A percentile compares a stretch with the other conserved stretches of the same genome.
phyloP scores from a whole-genome alignment of 2,888 invertebrate species.

The Zaprionus lineosus region DNA sequence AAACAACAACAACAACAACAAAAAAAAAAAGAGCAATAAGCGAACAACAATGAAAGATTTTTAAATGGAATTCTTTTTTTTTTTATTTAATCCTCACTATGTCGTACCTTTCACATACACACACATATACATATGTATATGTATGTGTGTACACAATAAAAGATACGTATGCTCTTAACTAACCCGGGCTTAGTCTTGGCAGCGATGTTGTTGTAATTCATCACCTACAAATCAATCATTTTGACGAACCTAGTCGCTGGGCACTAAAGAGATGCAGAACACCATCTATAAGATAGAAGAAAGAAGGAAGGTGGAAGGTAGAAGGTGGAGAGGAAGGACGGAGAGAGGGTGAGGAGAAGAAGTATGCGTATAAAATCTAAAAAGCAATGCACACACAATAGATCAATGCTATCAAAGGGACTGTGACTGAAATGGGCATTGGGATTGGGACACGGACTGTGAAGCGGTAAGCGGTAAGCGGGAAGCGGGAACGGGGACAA shows the following conservation, averaged over 20 bases:
- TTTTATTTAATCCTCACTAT: conserved; percentile 73
- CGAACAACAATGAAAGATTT: conserved; percentile 72
- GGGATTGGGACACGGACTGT: conserved; percentile 1
- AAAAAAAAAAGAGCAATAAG: conserved; percentile 63
- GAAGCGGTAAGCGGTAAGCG: too few species aligned
- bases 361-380: conserved; percentile 68
- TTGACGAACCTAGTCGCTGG: conserved; percentile 78
- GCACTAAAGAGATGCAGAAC: conserved; percentile 52
- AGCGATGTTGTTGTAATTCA: conserved; percentile 79
- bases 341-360: conserved; percentile 14
- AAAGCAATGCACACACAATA: conserved; percentile 66
- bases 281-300: conserved; percentile 9
- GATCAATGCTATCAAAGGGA: conserved; percentile 73
- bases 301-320: conserved; percentile 20
- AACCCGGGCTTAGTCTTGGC: conserved; percentile 58
- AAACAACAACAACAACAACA: too few species aligned
- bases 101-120: conserved; percentile 65
- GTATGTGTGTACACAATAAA: conserved; percentile 1
- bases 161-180: conserved; percentile 62
- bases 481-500: conserved; percentile 12
- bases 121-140: not conserved
- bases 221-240: conserved; percentile 82
- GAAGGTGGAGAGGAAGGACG: conserved; percentile 1
- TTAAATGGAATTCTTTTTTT: conserved; percentile 74
- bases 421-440: conserved; percentile 7